These are phyloP conservation scores for Ctenodactylus gundi DNA, from an alignment of 2,113 vertebrate species.

Conservation along the genomic window DNA sequence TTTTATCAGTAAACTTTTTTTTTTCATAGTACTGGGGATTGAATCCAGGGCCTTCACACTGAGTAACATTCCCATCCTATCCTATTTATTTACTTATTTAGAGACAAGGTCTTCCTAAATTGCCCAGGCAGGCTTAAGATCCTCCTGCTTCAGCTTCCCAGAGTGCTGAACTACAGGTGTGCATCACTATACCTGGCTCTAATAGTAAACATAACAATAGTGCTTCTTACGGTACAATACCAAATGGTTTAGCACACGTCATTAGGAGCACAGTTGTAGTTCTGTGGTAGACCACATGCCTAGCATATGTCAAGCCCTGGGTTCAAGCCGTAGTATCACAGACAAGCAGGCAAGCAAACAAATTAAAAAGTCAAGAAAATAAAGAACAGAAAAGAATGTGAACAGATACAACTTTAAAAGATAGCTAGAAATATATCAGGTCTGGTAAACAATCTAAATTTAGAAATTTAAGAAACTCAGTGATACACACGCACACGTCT, in stretches of 20 bases:
- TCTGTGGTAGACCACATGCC: background rate
- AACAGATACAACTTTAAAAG: background rate
- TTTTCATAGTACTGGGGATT: background rate
- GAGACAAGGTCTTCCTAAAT: background rate
- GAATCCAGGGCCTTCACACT: background rate
- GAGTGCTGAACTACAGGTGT: background rate
- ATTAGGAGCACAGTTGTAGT: background rate
- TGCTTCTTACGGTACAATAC: background rate
- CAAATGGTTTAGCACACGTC: background rate
- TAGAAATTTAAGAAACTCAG: background rate
- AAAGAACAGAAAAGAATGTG: background rate
- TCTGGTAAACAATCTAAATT: background rate
- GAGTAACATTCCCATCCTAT: background rate
- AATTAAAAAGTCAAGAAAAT: background rate
- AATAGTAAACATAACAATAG: background rate
- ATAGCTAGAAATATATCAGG: background rate
- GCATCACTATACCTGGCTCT: background rate
- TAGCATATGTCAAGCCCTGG: background rate
- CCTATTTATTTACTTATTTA: background rate
- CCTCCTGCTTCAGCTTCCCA: background rate
- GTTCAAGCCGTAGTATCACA: background rate
- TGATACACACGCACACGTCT: background rate
- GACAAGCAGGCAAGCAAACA: too few species aligned
- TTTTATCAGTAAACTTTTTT: background rate
- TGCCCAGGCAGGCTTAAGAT: background rate